phyloP scores from a whole-genome alignment of 1,140 invertebrate genomes.

The Choristoneura fumiferana region DNA sequence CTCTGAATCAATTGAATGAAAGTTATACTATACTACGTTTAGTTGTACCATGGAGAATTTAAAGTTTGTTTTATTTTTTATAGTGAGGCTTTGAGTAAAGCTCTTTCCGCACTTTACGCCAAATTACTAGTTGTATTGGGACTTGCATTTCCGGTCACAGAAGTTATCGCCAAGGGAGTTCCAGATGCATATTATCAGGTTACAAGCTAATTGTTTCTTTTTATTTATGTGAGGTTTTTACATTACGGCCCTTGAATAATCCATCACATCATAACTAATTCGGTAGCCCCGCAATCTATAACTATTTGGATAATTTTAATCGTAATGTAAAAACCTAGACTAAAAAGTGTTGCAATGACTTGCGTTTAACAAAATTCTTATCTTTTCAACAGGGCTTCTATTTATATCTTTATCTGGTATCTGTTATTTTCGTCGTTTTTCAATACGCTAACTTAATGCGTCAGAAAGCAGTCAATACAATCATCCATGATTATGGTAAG shows the following conservation, averaged over 20 bases:
- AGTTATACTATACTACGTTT: background rate
- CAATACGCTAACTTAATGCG: constrained; percentile 84
- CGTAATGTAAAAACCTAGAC: background rate
- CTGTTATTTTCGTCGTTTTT: constrained; percentile 89
- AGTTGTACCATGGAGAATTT: background rate
- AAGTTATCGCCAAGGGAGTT: constrained; percentile 83
- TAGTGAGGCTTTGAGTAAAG: constrained; percentile 78
- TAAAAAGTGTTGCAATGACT: too few relatives aligned
- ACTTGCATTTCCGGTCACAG: constrained; percentile 84
- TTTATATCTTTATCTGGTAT: constrained; percentile 88
- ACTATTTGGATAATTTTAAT: too few relatives aligned
- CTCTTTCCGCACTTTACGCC: constrained; percentile 87
- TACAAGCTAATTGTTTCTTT: background rate
- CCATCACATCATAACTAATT: too few relatives aligned
- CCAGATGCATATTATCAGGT: constrained; percentile 83
- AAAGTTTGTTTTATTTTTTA: constrained; percentile 29
- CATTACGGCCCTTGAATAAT: too few relatives aligned
- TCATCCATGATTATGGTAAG: constrained; percentile 65
- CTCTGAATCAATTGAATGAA: background rate
- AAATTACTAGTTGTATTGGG: constrained; percentile 89
- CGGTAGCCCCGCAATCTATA: too few relatives aligned
- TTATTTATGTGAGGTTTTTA: too few relatives aligned
- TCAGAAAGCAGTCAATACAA: constrained; percentile 64
- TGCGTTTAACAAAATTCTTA: background rate
- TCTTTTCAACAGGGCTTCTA: constrained; percentile 86